Evolutionary conservation across 2,888 invertebrate genomes (phyloP).

Genomic region (Cephus runcator): DNA sequence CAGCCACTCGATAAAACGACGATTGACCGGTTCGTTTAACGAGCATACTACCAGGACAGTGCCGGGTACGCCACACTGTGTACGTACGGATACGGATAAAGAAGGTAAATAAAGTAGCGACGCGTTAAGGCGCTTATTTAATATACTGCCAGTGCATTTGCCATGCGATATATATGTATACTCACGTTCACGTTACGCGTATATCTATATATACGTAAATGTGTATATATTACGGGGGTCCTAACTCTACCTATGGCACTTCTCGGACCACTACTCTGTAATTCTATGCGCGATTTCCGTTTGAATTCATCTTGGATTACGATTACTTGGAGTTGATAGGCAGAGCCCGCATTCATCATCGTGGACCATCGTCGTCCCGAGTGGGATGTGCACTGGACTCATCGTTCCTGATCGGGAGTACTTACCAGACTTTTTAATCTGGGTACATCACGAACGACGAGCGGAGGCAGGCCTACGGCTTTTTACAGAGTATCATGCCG

Average conservation of each 20-base stretch:
- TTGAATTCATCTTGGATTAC: not conserved
- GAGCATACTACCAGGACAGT: constrained; percentile 28
- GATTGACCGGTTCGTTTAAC: constrained; percentile 50
- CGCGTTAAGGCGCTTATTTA: not conserved
- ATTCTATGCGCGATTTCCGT: not conserved
- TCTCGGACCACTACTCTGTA: not conserved
- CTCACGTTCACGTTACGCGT: not conserved
- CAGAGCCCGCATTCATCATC: not conserved
- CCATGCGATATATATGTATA: not conserved
- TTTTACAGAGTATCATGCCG: not conserved
- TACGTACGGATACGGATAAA: not conserved
- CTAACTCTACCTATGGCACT: not conserved
- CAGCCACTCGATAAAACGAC: constrained; percentile 43
- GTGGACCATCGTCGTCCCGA: not conserved
- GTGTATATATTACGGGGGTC: not conserved
- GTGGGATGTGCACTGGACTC: not conserved
- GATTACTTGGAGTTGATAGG: not conserved
- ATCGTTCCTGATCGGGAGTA: not conserved
- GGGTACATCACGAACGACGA: not conserved
- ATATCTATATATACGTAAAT: not conserved
- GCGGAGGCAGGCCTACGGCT: not conserved
- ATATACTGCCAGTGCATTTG: not conserved
- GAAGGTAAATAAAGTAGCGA: not conserved
- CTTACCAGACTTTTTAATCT: not conserved
- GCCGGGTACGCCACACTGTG: not conserved